Evolutionary conservation across 2,797 vertebrate species (phyloP).

Genomic region (Pipistrellus pipistrellus): DNA sequence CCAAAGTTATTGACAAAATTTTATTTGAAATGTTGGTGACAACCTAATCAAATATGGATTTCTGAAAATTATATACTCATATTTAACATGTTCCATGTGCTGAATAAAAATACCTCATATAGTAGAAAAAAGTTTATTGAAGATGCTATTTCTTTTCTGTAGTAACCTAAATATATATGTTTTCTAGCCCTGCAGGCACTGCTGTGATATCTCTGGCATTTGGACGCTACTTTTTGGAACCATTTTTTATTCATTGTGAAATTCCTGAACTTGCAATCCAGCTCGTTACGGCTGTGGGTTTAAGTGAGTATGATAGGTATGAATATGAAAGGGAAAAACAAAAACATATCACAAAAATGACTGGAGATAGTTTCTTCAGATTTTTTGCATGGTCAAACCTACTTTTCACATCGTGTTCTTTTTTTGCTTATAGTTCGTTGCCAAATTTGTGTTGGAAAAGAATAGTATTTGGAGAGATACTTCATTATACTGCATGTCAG

Average conservation of each 20-base stretch:
- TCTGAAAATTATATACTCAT: background rate
- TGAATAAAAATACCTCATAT: background rate
- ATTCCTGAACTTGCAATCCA: constrained; percentile 95
- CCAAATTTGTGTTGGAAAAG: background rate
- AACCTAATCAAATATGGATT: background rate
- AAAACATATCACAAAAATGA: background rate
- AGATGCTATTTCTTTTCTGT: constrained; percentile 8
- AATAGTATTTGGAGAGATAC: background rate
- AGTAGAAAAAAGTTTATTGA: background rate
- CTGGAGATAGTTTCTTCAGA: background rate
- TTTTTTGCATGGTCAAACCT: background rate
- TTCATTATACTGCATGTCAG: background rate
- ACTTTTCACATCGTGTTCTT: background rate
- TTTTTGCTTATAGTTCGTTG: background rate
- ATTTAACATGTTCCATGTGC: background rate
- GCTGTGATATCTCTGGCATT: constrained; percentile 97
- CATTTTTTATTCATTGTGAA: constrained; percentile 96
- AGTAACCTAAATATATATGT: constrained; percentile 59
- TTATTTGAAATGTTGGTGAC: background rate
- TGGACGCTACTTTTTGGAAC: constrained; percentile 96
- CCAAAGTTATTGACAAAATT: background rate
- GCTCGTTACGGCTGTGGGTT: constrained; percentile 93
- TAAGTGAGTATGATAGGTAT: constrained; percentile 91
- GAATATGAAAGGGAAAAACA: background rate
- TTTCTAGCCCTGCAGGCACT: constrained; percentile 93